phyloP scores from a whole-genome alignment of 2,888 invertebrate species.

The Digitonthophagus gazella region DNA sequence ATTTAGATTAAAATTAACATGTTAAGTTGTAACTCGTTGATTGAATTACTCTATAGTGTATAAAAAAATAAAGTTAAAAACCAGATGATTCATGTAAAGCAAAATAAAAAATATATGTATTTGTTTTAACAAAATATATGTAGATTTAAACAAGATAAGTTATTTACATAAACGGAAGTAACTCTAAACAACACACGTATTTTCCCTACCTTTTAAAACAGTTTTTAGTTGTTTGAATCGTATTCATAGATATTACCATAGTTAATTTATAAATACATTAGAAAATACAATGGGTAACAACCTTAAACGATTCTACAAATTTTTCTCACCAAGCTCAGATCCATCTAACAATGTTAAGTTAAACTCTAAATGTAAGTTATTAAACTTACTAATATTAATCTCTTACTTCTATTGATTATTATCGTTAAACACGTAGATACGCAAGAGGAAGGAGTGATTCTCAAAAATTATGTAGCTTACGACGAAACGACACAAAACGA shows the following conservation, averaged over 20 bases:
- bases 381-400: too few relatives aligned
- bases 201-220: background rate
- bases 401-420: too few relatives aligned
- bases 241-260: background rate
- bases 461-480: conserved; percentile 95
- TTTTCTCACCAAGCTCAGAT: background rate
- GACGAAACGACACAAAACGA: conserved; percentile 96
- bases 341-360: background rate
- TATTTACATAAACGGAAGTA: background rate
- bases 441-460: conserved; percentile 88
- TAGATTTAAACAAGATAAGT: too few relatives aligned
- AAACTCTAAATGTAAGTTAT: too few relatives aligned
- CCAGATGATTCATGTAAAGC: too few relatives aligned
- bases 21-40: too few relatives aligned
- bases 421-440: conserved; percentile 80
- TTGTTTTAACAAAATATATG: too few relatives aligned
- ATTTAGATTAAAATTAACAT: too few relatives aligned
- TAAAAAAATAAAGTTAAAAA: too few relatives aligned
- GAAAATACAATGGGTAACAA: background rate
- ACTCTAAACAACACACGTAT: background rate
- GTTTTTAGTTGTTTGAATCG: background rate
- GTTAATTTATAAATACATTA: background rate
- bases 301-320: background rate
- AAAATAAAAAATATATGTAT: too few relatives aligned
- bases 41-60: too few relatives aligned